A percentile compares a stretch with the other conserved stretches of the same genome.
phyloP scores from a whole-genome alignment of 1,140 invertebrate genomes.

The Drosophila paulistorum region DNA sequence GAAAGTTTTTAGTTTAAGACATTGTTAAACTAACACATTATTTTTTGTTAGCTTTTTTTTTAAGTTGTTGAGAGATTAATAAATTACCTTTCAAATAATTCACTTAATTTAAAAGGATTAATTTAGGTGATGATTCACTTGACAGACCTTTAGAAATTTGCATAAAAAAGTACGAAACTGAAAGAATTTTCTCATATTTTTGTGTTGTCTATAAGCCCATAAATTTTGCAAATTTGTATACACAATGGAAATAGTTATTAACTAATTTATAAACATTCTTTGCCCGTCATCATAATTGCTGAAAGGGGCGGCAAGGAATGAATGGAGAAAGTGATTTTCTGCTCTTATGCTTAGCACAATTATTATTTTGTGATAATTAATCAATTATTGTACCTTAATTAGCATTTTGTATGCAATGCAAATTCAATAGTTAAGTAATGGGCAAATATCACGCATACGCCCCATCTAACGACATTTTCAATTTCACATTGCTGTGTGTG shows the following conservation, averaged over 20 bases:
- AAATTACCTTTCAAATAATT: no score
- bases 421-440: slow-evolving; percentile 9
- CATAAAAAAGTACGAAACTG: slow-evolving; percentile 7
- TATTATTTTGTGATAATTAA: slow-evolving; percentile 8
- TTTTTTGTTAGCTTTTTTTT: no score
- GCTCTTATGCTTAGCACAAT: not conserved
- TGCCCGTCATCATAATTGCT: not conserved
- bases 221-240: slow-evolving; percentile 5
- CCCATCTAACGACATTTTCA: not conserved
- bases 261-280: slow-evolving; percentile 1
- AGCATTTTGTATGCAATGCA: slow-evolving; percentile 10
- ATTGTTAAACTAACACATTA: no score
- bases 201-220: not conserved
- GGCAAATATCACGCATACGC: slow-evolving; percentile 67
- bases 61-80: no score
- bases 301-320: not conserved
- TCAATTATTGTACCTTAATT: slow-evolving; percentile 6
- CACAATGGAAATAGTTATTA: slow-evolving; percentile 12
- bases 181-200: not conserved
- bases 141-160: not conserved
- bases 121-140: no score
- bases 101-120: no score
- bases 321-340: not conserved
- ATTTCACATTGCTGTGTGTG: not conserved
- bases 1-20: no score